phyloP scores from a whole-genome alignment of 2,888 invertebrate genomes.

The Macrosoma leucophasiata region DNA sequence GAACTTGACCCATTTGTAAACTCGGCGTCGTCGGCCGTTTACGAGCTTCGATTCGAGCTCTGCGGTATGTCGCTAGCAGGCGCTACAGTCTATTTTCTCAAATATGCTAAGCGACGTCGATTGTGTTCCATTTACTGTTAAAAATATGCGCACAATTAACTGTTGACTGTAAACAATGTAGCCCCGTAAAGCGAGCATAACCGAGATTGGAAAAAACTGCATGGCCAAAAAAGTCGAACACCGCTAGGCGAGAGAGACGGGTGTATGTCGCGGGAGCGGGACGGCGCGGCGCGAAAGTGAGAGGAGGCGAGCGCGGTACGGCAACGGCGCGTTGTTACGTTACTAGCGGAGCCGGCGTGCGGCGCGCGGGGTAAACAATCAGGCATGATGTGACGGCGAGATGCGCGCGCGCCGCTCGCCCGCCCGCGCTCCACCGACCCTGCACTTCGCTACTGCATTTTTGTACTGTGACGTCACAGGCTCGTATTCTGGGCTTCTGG shows the following conservation, averaged over 20 bases:
- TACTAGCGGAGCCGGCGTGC: conserved; percentile 32
- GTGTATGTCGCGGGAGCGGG: conserved; percentile 36
- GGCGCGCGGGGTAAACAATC: conserved; percentile 64
- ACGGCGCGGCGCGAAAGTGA: conserved; percentile 66
- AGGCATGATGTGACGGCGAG: conserved; percentile 57
- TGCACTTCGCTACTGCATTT: conserved; percentile 67
- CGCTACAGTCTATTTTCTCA: no score
- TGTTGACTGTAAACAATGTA: conserved; percentile 49
- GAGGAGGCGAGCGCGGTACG: conserved; percentile 64
- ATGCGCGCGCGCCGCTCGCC: conserved; percentile 61
- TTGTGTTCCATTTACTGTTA: no score
- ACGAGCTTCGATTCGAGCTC: no score
- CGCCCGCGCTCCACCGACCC: no score
- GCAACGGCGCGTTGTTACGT: conserved; percentile 67
- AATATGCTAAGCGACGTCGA: no score
- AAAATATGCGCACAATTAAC: conserved; percentile 29
- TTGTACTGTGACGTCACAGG: conserved; percentile 54
- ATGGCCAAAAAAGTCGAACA: conserved; percentile 71
- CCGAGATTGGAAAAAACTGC: conserved; percentile 66
- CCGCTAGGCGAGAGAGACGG: conserved; percentile 64
- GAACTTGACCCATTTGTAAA: conserved; percentile 14
- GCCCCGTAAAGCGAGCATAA: conserved; percentile 54
- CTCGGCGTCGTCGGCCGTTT: conserved; percentile 1
- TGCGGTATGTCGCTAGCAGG: no score
- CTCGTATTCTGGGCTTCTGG: no score